Percentiles rank a stretch among this genome's conserved stretches.
Evolutionary conservation across 1,140 invertebrate genomes (phyloP).

Genomic region (Tetramorium alpestre): DNA sequence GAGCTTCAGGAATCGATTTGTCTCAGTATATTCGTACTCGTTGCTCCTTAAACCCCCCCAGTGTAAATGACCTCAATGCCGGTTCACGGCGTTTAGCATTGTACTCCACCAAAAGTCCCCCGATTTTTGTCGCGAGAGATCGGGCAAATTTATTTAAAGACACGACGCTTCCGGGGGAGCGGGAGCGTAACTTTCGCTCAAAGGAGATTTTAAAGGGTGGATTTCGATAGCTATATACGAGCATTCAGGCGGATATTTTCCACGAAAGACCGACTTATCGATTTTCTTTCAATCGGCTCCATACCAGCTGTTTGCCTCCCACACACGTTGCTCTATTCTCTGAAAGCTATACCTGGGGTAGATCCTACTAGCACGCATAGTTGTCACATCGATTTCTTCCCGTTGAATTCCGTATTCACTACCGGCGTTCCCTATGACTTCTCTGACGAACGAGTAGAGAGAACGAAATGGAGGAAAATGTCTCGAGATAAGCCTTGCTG

Average conservation of each 20-base stretch:
- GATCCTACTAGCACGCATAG: constrained; percentile 49
- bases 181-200: constrained; percentile 15
- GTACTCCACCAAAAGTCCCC: too few relatives aligned
- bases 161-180: neutral
- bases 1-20: constrained; percentile 32
- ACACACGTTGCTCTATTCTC: constrained; percentile 36
- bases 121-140: neutral
- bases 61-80: neutral
- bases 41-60: neutral
- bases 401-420: constrained; percentile 62
- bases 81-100: neutral
- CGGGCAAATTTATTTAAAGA: constrained; percentile 34
- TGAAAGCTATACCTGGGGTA: constrained; percentile 33
- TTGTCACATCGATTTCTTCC: constrained; percentile 62
- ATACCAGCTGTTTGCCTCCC: constrained; percentile 3
- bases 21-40: neutral
- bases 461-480: constrained; percentile 53
- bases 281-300: constrained; percentile 50
- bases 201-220: constrained; percentile 6
- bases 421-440: constrained; percentile 37
- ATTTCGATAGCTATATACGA: constrained; percentile 10
- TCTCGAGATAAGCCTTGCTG: constrained; percentile 62
- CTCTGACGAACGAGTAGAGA: constrained; percentile 48
- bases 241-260: constrained; percentile 42
- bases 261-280: constrained; percentile 45